Evolutionary conservation across 1,140 invertebrate genomes (phyloP).

Genomic region (Propsilocerus akamusi): DNA sequence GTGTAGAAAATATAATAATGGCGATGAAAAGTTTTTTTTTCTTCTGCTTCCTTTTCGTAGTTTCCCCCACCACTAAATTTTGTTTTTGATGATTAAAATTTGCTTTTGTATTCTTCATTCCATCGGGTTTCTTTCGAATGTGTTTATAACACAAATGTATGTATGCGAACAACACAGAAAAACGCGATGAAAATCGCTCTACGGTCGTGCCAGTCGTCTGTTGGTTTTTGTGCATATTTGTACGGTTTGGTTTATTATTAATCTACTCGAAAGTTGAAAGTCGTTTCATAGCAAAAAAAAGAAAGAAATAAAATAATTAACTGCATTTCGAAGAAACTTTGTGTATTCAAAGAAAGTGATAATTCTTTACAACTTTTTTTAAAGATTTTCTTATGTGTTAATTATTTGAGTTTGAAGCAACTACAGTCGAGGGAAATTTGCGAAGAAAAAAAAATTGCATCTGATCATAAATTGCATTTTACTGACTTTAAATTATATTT

Average conservation of each 20-base stretch:
- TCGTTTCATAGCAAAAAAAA: too few relatives aligned
- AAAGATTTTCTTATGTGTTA: too few relatives aligned
- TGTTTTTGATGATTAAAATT: too few relatives aligned
- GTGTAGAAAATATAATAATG: neutral
- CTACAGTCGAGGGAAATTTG: too few relatives aligned
- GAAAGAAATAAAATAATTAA: too few relatives aligned
- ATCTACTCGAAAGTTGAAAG: too few relatives aligned
- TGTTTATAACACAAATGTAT: neutral
- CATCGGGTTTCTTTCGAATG: neutral
- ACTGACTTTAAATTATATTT: neutral
- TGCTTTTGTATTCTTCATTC: neutral
- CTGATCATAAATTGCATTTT: neutral
- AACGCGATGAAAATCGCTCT: neutral
- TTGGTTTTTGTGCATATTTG: conserved; percentile 1
- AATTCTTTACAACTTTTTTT: too few relatives aligned
- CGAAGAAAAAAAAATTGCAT: conserved; percentile 1
- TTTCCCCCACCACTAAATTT: neutral
- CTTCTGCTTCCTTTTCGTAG: neutral
- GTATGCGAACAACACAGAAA: neutral
- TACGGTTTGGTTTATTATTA: too few relatives aligned
- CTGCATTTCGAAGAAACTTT: too few relatives aligned
- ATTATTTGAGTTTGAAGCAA: too few relatives aligned
- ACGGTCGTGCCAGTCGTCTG: neutral
- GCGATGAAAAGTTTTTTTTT: conserved; percentile 1
- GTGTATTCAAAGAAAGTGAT: too few relatives aligned